phyloP scores from a whole-genome alignment of 2,888 invertebrate genomes.

The Beris morrisii region DNA sequence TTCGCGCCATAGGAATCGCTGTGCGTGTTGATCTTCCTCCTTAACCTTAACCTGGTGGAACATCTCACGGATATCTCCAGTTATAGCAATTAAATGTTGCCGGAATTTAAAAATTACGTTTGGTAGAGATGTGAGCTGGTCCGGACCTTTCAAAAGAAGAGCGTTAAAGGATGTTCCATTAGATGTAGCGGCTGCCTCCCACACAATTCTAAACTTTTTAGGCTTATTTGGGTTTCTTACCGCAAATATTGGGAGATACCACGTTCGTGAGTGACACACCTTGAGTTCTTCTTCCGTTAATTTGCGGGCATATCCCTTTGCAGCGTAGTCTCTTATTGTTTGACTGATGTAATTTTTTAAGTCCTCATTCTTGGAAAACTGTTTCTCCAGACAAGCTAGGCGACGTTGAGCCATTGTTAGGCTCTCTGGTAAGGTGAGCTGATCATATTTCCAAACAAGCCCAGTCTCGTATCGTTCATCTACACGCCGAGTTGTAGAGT shows the following conservation, averaged over 20 bases:
- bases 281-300: conserved; percentile 23
- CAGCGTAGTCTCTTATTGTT: not conserved
- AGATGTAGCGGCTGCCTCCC: conserved; percentile 45
- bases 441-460: too few relatives aligned
- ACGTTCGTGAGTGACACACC: conserved; percentile 33
- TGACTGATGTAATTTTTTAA: not conserved
- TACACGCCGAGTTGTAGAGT: too few relatives aligned
- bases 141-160: conserved; percentile 46
- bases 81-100: conserved; percentile 46
- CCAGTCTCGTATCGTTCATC: too few relatives aligned
- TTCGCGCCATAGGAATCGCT: conserved; percentile 46
- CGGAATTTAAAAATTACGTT: conserved; percentile 50
- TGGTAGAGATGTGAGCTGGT: conserved; percentile 45
- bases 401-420: too few relatives aligned
- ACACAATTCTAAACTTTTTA: conserved; percentile 44
- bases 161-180: conserved; percentile 44
- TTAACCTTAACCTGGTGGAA: conserved; percentile 43
- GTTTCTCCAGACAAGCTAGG: too few relatives aligned
- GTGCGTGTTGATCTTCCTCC: conserved; percentile 44
- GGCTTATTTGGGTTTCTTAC: conserved; percentile 42
- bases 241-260: conserved; percentile 43
- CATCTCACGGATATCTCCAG: conserved; percentile 45
- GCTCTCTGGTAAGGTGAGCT: too few relatives aligned
- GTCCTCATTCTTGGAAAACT: too few relatives aligned
- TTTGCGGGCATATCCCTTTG: conserved; percentile 27